Conservation (phyloP, 1,140 invertebrate species). For the Cepaea nemoralis region DNA sequence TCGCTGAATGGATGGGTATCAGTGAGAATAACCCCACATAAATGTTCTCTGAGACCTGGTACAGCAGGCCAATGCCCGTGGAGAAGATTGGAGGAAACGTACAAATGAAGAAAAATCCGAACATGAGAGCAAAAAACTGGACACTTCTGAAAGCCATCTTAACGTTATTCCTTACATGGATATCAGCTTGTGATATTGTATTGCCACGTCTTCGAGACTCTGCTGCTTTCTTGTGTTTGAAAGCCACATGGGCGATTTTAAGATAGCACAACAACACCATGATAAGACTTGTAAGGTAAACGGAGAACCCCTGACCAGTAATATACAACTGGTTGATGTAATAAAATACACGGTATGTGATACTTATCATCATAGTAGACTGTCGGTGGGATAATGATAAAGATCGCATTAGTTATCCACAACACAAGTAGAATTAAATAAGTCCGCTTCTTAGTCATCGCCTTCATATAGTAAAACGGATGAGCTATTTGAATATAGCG, state of each 20-base stretch:
- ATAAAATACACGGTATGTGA: neutral
- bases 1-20: neutral
- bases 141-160: neutral
- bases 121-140: neutral
- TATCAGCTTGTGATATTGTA: neutral
- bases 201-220: neutral
- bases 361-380: neutral
- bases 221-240: neutral
- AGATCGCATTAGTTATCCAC: neutral
- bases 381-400: neutral
- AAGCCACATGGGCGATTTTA: neutral
- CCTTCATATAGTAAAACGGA: slow-evolving; percentile 1
- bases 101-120: neutral
- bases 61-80: neutral
- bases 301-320: neutral
- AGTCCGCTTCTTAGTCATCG: neutral
- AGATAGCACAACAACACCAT: neutral
- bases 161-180: neutral
- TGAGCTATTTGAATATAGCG: neutral
- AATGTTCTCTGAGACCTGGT: neutral
- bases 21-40: neutral
- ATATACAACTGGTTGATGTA: neutral
- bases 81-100: neutral
- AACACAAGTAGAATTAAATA: neutral
- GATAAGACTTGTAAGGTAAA: neutral